Base-by-base conservation (phyloP, 1,140 invertebrate species). In the Ceratoteleas bidentatus region DNA sequence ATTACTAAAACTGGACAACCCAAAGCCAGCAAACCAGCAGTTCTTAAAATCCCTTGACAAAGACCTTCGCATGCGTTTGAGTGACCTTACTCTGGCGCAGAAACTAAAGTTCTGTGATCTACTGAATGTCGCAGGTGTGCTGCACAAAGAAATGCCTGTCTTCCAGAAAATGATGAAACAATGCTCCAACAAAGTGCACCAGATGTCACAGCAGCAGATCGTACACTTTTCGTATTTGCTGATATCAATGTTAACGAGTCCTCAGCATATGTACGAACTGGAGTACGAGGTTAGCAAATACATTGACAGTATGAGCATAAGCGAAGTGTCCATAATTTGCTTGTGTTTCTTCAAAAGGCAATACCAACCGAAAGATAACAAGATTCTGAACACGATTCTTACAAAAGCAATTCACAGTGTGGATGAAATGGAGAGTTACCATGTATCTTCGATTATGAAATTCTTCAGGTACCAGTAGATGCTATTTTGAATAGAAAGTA, bases 291-390 rank as follows among this genome's bases (percentile, higher is more conserved):
- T 94, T 2, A 84, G 90, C 15, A 79, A 90, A 8, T 86, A 87
- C 62, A 60, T 93, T 0, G 58, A 92, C 9, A 80, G 92, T 5
- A 89, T 94, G 80, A 88, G 84, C 2, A 64, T 92, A 0, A 87
- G 92, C 61, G 94, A 95, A 85, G 40, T 94, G 15, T 92, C 89
- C 10, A 89, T 95, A 7, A 85, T 93, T 60, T 89, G 92, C 11
- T 91, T 94, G 88, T 93, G 92, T 0, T 95, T 93, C 83, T 94
- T 94, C 68, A 94, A 94, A 88, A 93, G 91, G 0, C 88, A 93
- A 74, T n/a, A 91, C 95, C n/a, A 87, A 85, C 49, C 34, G 5
- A 36, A 9, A 13, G 13, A 49, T 40, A 24, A 38, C 1, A 3
- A 36, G 5, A 62, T 68, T 56, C 7, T 36, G 0, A 4, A 0